Conservation (phyloP, 2,888 invertebrate genomes). For the Xestoiulus laeticollis region DNA sequence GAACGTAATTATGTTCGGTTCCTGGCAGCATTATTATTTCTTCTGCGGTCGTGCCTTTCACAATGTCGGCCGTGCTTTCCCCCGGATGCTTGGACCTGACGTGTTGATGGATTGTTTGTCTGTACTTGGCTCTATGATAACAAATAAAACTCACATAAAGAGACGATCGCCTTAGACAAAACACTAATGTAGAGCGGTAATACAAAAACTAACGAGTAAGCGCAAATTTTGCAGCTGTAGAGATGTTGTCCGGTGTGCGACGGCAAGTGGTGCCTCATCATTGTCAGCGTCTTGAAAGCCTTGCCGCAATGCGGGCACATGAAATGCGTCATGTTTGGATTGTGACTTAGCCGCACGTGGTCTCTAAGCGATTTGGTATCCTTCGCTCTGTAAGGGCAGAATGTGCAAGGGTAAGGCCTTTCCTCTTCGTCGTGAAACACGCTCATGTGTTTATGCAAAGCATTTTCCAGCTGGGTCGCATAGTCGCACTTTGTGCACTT, state of each 20-base stretch:
- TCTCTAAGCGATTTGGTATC: slow-evolving; percentile 51
- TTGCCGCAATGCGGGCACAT: slow-evolving; percentile 66
- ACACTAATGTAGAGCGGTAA: not conserved
- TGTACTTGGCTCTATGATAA: slow-evolving; percentile 53
- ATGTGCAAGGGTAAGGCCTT: slow-evolving; percentile 47
- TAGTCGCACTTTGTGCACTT: slow-evolving; percentile 51
- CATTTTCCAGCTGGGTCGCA: slow-evolving; percentile 1
- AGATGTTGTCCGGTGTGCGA: slow-evolving; percentile 60
- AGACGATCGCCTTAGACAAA: not conserved
- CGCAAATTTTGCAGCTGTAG: slow-evolving; percentile 52
- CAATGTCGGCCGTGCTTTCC: not conserved
- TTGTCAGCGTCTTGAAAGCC: slow-evolving; percentile 65
- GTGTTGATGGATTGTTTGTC: slow-evolving; percentile 50
- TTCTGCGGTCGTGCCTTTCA: not conserved
- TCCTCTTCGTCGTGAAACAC: slow-evolving; percentile 53
- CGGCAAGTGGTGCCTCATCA: slow-evolving; percentile 65
- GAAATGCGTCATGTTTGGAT: slow-evolving; percentile 49
- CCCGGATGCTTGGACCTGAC: slow-evolving; percentile 51
- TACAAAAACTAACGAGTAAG: slow-evolving; percentile 35
- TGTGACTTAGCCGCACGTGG: slow-evolving; percentile 51
- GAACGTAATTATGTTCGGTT: not conserved
- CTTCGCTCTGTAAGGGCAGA: slow-evolving; percentile 52
- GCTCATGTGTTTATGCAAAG: slow-evolving; percentile 49
- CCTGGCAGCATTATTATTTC: not conserved
- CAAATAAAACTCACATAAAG: not conserved